Evolutionary conservation across 2,113 vertebrate genomes (phyloP).

Genomic region (Nettapus auritus): DNA sequence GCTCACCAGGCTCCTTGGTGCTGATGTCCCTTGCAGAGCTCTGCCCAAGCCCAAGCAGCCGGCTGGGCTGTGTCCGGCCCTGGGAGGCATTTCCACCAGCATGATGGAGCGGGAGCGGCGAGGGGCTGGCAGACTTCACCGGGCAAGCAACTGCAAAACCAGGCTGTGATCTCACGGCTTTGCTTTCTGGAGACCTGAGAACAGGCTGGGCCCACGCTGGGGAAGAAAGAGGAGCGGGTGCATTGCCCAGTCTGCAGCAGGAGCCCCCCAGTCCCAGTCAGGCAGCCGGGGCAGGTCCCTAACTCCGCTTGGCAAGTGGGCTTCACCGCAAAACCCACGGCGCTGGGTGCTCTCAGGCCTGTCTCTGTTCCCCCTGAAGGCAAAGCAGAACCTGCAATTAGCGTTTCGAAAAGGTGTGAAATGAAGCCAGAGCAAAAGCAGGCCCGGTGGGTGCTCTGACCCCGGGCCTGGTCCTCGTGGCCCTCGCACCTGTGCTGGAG

Average conservation of each 20-base stretch:
- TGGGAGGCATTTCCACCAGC: background rate
- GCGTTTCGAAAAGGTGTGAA: slow-evolving; percentile 39
- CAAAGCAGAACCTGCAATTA: slow-evolving; percentile 18
- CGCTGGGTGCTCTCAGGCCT: background rate
- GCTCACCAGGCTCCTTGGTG: background rate
- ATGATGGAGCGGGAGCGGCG: background rate
- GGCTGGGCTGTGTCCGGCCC: background rate
- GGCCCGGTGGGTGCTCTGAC: background rate
- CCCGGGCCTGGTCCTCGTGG: background rate
- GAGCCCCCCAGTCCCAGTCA: background rate
- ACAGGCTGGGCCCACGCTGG: background rate
- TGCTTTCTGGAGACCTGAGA: background rate
- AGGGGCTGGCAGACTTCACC: background rate
- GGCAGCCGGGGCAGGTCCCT: background rate
- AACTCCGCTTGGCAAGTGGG: background rate
- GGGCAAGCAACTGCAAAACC: background rate
- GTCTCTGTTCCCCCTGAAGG: background rate
- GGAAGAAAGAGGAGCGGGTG: background rate
- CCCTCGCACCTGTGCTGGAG: background rate
- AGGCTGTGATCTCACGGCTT: background rate
- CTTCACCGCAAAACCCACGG: background rate
- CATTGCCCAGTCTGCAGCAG: background rate
- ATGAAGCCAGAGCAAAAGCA: background rate
- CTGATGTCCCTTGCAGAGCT: background rate
- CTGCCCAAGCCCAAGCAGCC: background rate